Conservation (phyloP, 1,140 invertebrate species). For the Pygmarrhopalites habei region DNA sequence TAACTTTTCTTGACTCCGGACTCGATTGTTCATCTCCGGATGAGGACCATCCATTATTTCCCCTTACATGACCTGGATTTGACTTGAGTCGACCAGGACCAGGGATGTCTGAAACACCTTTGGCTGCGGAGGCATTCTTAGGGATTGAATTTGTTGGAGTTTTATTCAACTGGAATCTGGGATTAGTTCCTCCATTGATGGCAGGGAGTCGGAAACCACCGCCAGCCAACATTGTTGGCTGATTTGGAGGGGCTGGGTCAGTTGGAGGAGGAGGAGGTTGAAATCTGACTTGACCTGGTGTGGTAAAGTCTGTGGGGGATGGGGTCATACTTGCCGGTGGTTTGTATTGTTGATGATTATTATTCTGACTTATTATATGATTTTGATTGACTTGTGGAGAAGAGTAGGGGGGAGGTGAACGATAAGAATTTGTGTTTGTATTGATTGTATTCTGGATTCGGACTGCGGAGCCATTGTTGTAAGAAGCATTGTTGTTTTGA, state of each 20-base stretch:
- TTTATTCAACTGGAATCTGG: background rate
- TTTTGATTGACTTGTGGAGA: too few relatives aligned
- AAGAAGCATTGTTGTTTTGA: too few relatives aligned
- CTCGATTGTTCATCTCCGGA: too few relatives aligned
- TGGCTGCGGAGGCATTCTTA: background rate
- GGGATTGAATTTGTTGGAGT: too few relatives aligned
- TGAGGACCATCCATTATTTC: too few relatives aligned
- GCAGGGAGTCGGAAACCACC: slow-evolving; percentile 42
- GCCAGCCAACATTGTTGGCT: slow-evolving; percentile 43
- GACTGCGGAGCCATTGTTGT: slow-evolving; percentile 37
- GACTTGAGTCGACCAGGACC: too few relatives aligned
- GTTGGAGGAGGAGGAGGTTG: slow-evolving; percentile 49
- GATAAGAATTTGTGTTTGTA: background rate
- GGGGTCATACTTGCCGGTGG: too few relatives aligned
- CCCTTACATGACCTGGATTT: too few relatives aligned
- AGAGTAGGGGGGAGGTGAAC: too few relatives aligned
- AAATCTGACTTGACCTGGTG: background rate
- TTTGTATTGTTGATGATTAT: too few relatives aligned
- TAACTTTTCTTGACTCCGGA: slow-evolving; percentile 13
- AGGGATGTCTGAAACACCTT: too few relatives aligned
- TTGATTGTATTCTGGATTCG: background rate
- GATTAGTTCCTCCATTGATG: background rate
- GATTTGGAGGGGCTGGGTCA: slow-evolving; percentile 50
- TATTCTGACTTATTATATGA: too few relatives aligned
- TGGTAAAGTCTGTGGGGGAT: background rate